These are phyloP conservation scores for Phalera bucephala DNA, from an alignment of 2,888 invertebrate genomes.

Conservation along the genomic window DNA sequence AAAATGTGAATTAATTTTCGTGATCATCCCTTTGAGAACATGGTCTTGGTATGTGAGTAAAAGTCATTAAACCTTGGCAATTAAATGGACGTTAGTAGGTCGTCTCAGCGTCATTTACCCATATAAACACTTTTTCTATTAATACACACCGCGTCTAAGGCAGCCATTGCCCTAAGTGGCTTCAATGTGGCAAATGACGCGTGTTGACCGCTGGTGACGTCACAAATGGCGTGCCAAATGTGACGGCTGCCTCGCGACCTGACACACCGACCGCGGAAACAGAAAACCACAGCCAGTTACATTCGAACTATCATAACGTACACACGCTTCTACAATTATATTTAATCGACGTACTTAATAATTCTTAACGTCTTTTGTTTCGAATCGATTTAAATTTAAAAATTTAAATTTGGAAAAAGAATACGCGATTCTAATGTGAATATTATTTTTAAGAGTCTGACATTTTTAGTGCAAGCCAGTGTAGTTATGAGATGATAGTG, in stretches of 20 bases:
- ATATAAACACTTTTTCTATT: slow-evolving; percentile 12
- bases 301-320: slow-evolving; percentile 15
- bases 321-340: slow-evolving; percentile 16
- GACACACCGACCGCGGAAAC: slow-evolving; percentile 10
- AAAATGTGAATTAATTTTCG: no score
- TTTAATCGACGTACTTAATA: not conserved
- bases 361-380: not conserved
- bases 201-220: slow-evolving; percentile 25
- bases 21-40: no score
- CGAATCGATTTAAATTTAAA: not conserved
- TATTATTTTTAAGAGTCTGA: no score
- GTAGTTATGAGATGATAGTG: slow-evolving; percentile 34
- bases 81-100: no score
- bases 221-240: slow-evolving; percentile 31
- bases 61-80: no score
- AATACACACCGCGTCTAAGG: slow-evolving; percentile 22
- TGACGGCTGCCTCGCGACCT: slow-evolving; percentile 20
- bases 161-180: slow-evolving; percentile 19
- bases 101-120: not conserved
- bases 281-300: slow-evolving; percentile 21
- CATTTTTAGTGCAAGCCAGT: slow-evolving; percentile 11
- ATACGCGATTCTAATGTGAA: no score
- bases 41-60: no score
- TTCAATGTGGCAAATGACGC: slow-evolving; percentile 23
- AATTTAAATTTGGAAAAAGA: no score